Conservation (phyloP, 2,113 vertebrate species). For the Nothocercus julius region DNA sequence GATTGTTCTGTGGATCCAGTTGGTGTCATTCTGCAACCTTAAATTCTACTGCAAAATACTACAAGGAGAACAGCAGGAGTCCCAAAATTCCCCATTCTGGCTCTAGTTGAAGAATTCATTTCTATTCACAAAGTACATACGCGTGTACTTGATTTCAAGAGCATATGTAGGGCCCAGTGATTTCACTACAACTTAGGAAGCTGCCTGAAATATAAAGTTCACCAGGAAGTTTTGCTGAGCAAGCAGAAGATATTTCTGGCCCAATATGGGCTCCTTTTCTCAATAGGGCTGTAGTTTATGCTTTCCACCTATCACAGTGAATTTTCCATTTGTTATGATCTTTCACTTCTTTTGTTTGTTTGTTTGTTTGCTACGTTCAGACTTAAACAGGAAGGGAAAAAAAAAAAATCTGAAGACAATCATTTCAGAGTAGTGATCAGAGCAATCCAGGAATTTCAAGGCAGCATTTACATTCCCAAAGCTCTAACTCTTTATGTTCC, state of each 20-base stretch:
- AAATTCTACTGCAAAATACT: conserved; percentile 54
- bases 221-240: neutral
- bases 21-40: conserved; percentile 60
- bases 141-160: neutral
- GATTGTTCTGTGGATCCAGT: conserved; percentile 60
- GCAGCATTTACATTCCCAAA: neutral
- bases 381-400: neutral
- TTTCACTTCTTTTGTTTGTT: neutral
- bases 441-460: neutral
- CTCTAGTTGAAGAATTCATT: conserved; percentile 31
- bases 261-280: neutral
- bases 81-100: neutral
- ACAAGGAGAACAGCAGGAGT: conserved; percentile 49
- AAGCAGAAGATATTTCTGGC: neutral
- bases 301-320: neutral
- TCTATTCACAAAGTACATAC: conserved; percentile 28
- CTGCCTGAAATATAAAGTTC: neutral
- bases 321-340: neutral
- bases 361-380: neutral
- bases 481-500: neutral
- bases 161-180: neutral
- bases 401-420: neutral
- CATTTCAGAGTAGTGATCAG: neutral
- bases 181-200: neutral
- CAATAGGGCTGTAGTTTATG: neutral